Base-by-base conservation (phyloP, 2,888 invertebrate species). In the Euclidia mi region DNA sequence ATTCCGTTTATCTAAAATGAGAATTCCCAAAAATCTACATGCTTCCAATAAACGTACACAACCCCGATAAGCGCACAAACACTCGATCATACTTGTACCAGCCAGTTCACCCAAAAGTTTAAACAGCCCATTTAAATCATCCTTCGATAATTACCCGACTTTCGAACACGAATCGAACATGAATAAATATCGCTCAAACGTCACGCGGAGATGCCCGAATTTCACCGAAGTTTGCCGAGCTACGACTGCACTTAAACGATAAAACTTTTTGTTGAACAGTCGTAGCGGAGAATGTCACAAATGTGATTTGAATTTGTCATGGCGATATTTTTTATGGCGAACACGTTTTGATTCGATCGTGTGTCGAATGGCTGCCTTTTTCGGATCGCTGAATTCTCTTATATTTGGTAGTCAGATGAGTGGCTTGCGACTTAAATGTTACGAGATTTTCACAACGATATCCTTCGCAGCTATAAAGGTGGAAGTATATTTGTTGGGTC, bases 251-350 rank as follows among this genome's bases (percentile, higher is more conserved):
- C 56, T 68, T 41, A 57, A 57, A 38, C 73, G 68, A 65, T 64
- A 58, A 71, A 73, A 73, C 32, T 73, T 74, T 73, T 64, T 56
- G 57, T 42, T 44, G 53, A 65, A 61, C 41, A 41, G 20, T 45
- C 32, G 42, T 28, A 42, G 37, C 53, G 47, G 47, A 50, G 68
- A 73, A 74, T 73, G 73, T 71, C 61, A 57, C 65, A 64, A 73
- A 74, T 74, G 71, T 73, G 73, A 74, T 74, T 74, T 74, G 74
- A 74, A 74, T 74, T 74, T 74, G 71, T 71, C 73, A 73, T 68
- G 31, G 47, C 49, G 34, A 65, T 71, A 71, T 73, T 71, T 71
- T 72, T 73, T 73, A 73, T 73, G 65, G 61, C 52, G 25, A 31
- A 48, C 71, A 73, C 68, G 73, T 63, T 56, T 58, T 59, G 63